Base-by-base conservation (phyloP, 1,140 invertebrate genomes). In the Myzus persicae region DNA sequence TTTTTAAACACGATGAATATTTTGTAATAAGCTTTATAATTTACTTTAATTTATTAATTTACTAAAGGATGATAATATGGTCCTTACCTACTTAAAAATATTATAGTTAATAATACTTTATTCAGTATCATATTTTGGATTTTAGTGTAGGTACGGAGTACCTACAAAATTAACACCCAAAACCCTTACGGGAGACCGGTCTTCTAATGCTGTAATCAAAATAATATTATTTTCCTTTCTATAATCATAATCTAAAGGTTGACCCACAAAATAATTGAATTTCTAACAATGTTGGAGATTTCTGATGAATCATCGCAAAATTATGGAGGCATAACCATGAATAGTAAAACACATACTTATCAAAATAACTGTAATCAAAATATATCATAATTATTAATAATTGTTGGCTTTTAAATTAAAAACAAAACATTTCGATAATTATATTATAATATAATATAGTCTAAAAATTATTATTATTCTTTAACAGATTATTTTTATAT, bases 21-120 rank as follows among this genome's bases (percentile, higher is more conserved):
- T 87, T 87, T 87, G 44, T 87, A 8, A 44, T 87, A 8, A 44
- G 0, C 18, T 46, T n/a, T 46, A 31, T 6, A 44, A 46, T 46
- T n/a, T 87, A 87, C 31, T 46, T 46, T n/a, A 87, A 85, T n/a
- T 87, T 42, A 87, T 87, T 44, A 24, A 87, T 87, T n/a, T n/a
- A n/a, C 44, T 46, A 2, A 42, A 46, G 42, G 14, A 46, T 87
- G 42, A 26, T 42, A 46, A 36, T 82, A 82, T 44, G 9, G 44
- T 85, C 24, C 81, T 84, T 26, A 42, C 48, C 44, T 46, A 42
- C 48, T 88, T 48, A 51, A 88, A 88, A 36, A 88, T n/a, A 48
- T 48, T 22, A 48, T 48, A 48, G 51, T 88, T 48, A 20, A 48
- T 48, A 48, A 88, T 51, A 36, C 31, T 48, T 48, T 24, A 88